Evolutionary conservation across 1,140 invertebrate species (phyloP), one percentile per base, ranked within the genome.

Genomic region (Scylla paramamosain): DNA sequence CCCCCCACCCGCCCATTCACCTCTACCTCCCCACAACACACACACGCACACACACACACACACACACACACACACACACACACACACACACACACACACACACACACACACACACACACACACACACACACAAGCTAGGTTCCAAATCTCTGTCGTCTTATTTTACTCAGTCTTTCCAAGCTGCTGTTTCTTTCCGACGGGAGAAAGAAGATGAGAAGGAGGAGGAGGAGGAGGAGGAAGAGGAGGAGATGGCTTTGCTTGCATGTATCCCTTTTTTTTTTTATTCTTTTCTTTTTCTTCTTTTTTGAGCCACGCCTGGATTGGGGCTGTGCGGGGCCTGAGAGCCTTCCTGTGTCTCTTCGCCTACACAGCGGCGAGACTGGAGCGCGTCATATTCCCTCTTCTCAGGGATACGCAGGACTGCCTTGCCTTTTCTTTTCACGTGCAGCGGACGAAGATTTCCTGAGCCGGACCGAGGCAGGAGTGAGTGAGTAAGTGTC

Each of bases 71-170:
- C 67, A 77, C 67, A 77, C 67, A 77, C 67, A 77, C 67, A 77
- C 67, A 77, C 67, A 77, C 67, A 77, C 67, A 77, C 67, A 77
- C 67, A 77, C 67, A 77, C 67, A 77, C 67, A 77, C 20, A 77
- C 20, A 77, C n/a, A 77, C 67, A n/a, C 67, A 77, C 67, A 77
- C 67, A 77, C n/a, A 77, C 67, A n/a, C 20, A 77, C n/a, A 77
- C 67, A n/a, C 67, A 77, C 67, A 77, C n/a, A 77, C 67, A n/a
- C n/a, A 77, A 7, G 6, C 67, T 25, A 77, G 12, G 20, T n/a
- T 59, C 4, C 67, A 77, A n/a, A 77, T 77, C 67, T 77, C 67
- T 20, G 67, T 77, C 67, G 67, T 77, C 67, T 77, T 77, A 77
- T 77, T 77, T 77, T 77, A 12, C 67, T n/a, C n/a, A 12, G 25